Conservation (phyloP, 2,797 vertebrate species). For the Anisognathus igniventris region DNA sequence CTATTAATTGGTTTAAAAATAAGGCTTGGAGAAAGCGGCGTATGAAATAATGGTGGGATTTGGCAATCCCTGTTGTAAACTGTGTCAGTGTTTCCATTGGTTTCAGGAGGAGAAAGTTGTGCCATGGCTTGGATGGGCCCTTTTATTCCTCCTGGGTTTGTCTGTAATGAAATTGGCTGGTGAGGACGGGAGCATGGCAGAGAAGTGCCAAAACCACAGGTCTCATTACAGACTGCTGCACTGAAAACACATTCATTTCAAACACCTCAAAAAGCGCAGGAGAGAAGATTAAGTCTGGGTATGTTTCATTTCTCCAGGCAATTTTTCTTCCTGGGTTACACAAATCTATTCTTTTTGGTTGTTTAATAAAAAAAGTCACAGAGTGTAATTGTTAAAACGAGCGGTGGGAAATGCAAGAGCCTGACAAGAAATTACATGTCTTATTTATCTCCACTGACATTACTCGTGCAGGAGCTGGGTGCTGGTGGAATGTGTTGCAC, state of each 20-base stretch:
- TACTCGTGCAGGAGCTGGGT: neutral
- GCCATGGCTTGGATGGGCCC: neutral
- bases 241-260: neutral
- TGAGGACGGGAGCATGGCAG: neutral
- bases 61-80: neutral
- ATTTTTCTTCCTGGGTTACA: conserved; percentile 35
- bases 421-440: conserved; percentile 55
- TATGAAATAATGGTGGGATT: neutral
- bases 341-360: conserved; percentile 14
- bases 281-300: conserved; percentile 35
- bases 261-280: neutral
- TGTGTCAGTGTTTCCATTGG: neutral
- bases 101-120: neutral
- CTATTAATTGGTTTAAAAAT: conserved; percentile 37
- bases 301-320: conserved; percentile 40
- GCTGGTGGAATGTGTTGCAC: neutral
- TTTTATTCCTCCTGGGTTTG: neutral
- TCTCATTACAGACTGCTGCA: neutral
- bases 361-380: conserved; percentile 18
- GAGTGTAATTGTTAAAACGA: conserved; percentile 26
- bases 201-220: neutral
- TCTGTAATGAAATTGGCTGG: neutral
- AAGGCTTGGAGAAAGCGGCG: neutral
- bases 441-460: conserved; percentile 10
- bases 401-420: neutral